Base-by-base conservation (phyloP, 2,888 invertebrate species). In the Lepidochitona cinerea region DNA sequence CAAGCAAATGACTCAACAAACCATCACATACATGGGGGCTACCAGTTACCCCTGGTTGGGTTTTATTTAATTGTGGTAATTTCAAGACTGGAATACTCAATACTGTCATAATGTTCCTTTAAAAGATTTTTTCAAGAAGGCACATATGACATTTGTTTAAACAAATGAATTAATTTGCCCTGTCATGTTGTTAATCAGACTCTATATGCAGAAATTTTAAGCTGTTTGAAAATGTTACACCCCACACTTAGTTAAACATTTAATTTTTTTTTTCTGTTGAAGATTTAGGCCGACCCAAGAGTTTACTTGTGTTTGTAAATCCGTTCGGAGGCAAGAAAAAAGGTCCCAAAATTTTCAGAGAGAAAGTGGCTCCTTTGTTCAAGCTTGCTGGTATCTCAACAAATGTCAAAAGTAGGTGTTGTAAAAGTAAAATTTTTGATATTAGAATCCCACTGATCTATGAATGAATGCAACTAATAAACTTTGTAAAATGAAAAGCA, bases 281-380 rank as follows among this genome's bases (percentile, higher is more conserved):
- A 93, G 93, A 90, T 79, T 89, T 93, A 54, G 88, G 87, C 3
- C 92, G 96, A 69, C 95, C 96, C 5, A 93, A 93, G 80, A 93
- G 93, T 67, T 91, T 96, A 54, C 90, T 96, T 69, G 92, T 96
- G 23, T 96, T 96, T 90, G 93, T 96, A 1, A 96, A 96, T 91
- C 96, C 96, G 0, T 95, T 93, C 87, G 96, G 96, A 0, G 96
- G 96, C 0, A 94, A 94, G 83, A 93, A 93, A 84, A 93, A 93
- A 83, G 96, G 94, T 0, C 89, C 94, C 71, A 93, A 93, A 82
- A 94, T 95, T 68, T 96, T 94, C 90, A 93, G 95, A 79, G 94
- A 94, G 75, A 93, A 93, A 80, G 95, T 95, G 7, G 87, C 89
- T 37, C 92, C 92, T 1, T 83, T 93, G 37, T 91, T 93, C 83